These are phyloP conservation scores for Platycnemis pennipes DNA, from an alignment of 2,888 invertebrate species.

Conservation along the genomic window DNA sequence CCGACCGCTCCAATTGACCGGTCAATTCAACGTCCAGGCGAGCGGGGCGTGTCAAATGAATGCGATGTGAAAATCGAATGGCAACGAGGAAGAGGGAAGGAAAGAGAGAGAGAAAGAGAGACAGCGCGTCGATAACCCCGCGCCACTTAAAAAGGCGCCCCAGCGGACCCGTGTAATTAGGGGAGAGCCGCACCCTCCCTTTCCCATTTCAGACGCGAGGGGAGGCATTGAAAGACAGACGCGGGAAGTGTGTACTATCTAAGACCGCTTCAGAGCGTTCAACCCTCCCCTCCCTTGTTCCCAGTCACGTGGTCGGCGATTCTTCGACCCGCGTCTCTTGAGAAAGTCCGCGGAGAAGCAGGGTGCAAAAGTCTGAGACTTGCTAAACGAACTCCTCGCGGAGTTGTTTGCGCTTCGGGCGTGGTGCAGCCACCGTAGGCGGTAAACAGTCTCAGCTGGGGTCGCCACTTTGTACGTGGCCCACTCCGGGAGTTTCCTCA, in stretches of 20 bases:
- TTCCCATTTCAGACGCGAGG: too few species aligned
- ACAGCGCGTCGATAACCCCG: background rate
- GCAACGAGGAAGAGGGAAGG: background rate
- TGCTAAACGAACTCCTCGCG: background rate
- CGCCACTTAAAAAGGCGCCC: background rate
- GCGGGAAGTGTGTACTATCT: too few species aligned
- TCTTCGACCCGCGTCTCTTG: background rate
- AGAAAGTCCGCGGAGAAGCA: background rate
- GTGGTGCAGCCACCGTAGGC: background rate
- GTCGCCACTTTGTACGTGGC: too few species aligned
- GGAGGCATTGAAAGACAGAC: too few species aligned
- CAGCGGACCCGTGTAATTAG: too few species aligned
- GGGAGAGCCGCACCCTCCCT: too few species aligned
- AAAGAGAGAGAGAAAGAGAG: background rate
- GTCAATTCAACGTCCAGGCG: background rate
- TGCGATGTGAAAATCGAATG: background rate
- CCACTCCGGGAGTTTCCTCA: too few species aligned
- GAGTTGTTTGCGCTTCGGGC: background rate
- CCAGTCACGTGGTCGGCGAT: background rate
- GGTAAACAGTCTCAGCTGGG: background rate
- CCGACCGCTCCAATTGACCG: background rate
- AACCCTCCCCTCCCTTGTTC: background rate
- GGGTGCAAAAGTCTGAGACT: background rate
- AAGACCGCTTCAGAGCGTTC: background rate
- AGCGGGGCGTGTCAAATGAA: background rate